phyloP scores from a whole-genome alignment of 2,888 invertebrate species.

The Trichopoda pennipes region DNA sequence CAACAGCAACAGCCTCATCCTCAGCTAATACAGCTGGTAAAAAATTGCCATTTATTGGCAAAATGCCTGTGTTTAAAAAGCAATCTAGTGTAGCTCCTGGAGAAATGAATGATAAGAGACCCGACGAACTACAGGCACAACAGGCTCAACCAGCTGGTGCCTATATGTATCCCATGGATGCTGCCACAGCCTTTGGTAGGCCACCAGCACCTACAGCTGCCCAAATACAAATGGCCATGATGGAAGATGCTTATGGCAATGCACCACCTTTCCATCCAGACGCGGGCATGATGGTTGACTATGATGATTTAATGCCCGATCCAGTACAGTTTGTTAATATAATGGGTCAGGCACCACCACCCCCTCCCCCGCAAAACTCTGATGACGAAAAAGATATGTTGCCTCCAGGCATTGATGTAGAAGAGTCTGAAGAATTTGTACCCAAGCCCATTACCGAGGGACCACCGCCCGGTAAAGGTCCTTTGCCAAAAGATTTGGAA shows the following conservation, averaged over 20 bases:
- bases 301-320: constrained; percentile 81
- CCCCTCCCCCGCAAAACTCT: constrained; percentile 77
- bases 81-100: constrained; percentile 73
- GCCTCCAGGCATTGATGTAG: constrained; percentile 80
- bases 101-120: constrained; percentile 54
- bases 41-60: constrained; percentile 91
- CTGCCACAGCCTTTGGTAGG: constrained; percentile 24
- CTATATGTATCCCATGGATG: constrained; percentile 57
- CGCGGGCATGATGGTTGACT: constrained; percentile 79
- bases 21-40: constrained; percentile 81
- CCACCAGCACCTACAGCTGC: constrained; percentile 75
- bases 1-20: constrained; percentile 61
- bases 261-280: constrained; percentile 80
- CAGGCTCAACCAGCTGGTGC: constrained; percentile 28
- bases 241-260: constrained; percentile 78
- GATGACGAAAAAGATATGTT: constrained; percentile 77
- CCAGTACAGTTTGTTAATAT: constrained; percentile 80
- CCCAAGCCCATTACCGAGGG: constrained; percentile 81
- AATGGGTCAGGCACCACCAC: constrained; percentile 80
- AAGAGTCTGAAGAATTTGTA: constrained; percentile 80
- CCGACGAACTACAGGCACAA: constrained; percentile 40
- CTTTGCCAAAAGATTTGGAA: constrained; percentile 83
- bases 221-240: constrained; percentile 78
- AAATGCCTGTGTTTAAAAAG: constrained; percentile 89
- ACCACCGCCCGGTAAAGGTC: constrained; percentile 81